Evolutionary conservation across 1,140 invertebrate species (phyloP).

Genomic region (Oedothorax gibbosus): DNA sequence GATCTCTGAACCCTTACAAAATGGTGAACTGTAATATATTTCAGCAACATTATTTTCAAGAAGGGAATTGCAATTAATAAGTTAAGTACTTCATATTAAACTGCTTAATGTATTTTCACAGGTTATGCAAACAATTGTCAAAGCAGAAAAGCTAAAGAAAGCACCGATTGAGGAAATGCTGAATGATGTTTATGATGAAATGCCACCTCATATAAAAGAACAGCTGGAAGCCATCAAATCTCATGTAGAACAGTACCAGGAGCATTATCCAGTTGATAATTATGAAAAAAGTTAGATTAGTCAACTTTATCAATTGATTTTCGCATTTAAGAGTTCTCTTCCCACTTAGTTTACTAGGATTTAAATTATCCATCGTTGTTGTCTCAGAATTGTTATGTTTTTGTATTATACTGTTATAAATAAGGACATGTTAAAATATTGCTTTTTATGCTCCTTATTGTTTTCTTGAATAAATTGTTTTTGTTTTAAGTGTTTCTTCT

Average conservation of each 20-base stretch:
- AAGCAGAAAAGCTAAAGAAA: conserved; percentile 86
- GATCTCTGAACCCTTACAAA: too few relatives aligned
- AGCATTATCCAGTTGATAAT: conserved; percentile 86
- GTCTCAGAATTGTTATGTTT: too few relatives aligned
- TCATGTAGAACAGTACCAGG: conserved; percentile 84
- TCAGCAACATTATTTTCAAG: too few relatives aligned
- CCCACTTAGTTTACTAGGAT: too few relatives aligned
- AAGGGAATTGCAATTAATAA: not conserved
- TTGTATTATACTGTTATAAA: too few relatives aligned
- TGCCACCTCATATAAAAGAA: conserved; percentile 80
- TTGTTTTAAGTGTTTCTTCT: too few relatives aligned
- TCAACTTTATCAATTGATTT: not conserved
- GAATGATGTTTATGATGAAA: conserved; percentile 88
- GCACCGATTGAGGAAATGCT: conserved; percentile 84
- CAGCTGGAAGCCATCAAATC: conserved; percentile 86
- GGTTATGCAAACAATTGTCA: conserved; percentile 81
- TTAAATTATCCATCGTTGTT: too few relatives aligned
- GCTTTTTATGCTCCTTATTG: too few relatives aligned
- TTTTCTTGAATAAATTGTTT: too few relatives aligned
- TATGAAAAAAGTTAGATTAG: conserved; percentile 64
- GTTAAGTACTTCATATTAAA: not conserved
- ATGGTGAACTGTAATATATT: too few relatives aligned
- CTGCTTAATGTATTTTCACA: conserved; percentile 62
- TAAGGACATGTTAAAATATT: too few relatives aligned
- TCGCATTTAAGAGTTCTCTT: too few relatives aligned